Percentiles rank a stretch among this genome's conserved stretches.
These are phyloP conservation scores for Eupithecia tripunctaria DNA, from an alignment of 2,888 invertebrate genomes.

Conservation along the genomic window DNA sequence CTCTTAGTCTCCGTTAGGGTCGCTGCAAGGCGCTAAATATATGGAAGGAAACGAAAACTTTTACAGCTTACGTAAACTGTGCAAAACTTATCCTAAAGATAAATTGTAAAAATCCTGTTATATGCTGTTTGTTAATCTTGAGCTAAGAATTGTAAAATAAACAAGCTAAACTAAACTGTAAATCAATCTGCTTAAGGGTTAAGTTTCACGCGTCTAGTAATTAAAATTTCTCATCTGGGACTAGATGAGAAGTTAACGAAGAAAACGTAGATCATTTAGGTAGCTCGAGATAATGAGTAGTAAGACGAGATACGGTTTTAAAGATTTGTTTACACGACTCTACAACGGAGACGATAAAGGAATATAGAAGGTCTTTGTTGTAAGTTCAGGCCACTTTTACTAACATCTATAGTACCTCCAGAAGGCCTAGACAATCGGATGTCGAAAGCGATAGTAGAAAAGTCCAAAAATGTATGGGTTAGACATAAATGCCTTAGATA, in stretches of 20 bases:
- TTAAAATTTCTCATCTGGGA: slow-evolving; percentile 25
- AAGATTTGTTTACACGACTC: background rate
- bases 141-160: background rate
- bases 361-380: too few relatives aligned
- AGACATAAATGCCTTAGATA: too few relatives aligned
- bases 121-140: background rate
- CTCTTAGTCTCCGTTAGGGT: background rate
- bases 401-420: too few relatives aligned
- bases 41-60: background rate
- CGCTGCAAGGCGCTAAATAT: background rate
- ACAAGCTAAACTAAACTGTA: slow-evolving; percentile 4
- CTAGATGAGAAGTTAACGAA: slow-evolving; percentile 18
- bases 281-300: slow-evolving; percentile 13
- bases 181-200: background rate
- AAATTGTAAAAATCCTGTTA: background rate
- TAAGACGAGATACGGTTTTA: slow-evolving; percentile 7
- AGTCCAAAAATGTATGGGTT: too few relatives aligned
- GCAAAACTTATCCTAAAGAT: background rate
- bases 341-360: background rate
- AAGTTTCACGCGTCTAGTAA: slow-evolving; percentile 14
- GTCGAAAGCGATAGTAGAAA: too few relatives aligned
- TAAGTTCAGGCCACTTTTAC: too few relatives aligned
- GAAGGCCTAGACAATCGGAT: too few relatives aligned
- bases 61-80: background rate
- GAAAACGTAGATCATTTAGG: slow-evolving; percentile 31